Base-by-base conservation (phyloP, 2,888 invertebrate genomes). In the Choristoneura rosaceana region DNA sequence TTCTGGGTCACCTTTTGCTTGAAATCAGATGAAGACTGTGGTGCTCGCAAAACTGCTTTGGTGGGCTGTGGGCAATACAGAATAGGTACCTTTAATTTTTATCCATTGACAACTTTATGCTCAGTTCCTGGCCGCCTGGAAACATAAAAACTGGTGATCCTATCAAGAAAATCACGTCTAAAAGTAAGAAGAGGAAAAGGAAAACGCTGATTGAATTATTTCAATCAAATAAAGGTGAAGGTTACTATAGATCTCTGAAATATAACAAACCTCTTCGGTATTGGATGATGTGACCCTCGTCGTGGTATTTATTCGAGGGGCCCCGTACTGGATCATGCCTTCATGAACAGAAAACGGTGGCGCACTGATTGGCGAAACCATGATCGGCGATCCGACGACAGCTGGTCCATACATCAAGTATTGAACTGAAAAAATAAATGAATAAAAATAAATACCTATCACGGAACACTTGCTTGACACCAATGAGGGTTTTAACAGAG, bases 401-500 rank as follows among this genome's bases (percentile, higher is more conserved):
- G 94, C 88, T 74, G 91, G 94, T 0, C 95, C 93, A 71, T 95
- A 95, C 87, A 91, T 84, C 86, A 96, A 94, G 77, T 95, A 96
- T 79, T 95, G 96, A 76, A 96, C 95, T 94, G 94, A 93, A 93
- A 80, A 43, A 76, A 75, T 10, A 33, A 10, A 65, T 47, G 4
- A 33, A 43, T 43, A 3, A 43, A 10, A 15, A 7, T 43, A 3
- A 25, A 25, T 25, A n/a, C n/a, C n/a, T n/a, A 25, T 25, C 25
- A 0, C 25, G 25, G 25, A 25, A 25, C 25, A 25, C 25, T 25
- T 25, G 25, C 25, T 25, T 25, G 25, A 25, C 25, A 25, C 1
- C 25, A 25, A 25, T n/a, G n/a, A n/a, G n/a, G n/a, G n/a, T n/a
- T n/a, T n/a, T n/a, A n/a, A n/a, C n/a, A n/a, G n/a, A n/a, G n/a